Base-by-base conservation (phyloP, 2,797 vertebrate genomes). In the Helostoma temminkii region DNA sequence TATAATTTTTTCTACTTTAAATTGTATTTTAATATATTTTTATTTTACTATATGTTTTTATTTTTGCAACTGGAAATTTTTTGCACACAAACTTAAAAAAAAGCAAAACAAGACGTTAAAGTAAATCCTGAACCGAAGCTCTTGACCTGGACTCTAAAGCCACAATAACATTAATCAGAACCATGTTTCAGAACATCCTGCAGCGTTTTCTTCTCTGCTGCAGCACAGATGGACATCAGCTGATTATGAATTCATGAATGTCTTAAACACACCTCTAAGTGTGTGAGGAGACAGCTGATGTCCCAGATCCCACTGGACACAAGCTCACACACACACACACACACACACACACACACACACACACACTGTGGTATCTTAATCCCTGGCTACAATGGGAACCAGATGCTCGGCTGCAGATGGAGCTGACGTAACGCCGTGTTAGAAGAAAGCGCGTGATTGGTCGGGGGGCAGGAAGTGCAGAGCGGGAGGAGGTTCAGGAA, bases 301-400 rank as follows among this genome's bases (percentile, higher is more conserved):
- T 67, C 52, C 45, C 58, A 53, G 71, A 16, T 46, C 74, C 81
- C 74, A 52, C 39, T 48, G 22, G 41, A 22, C 36, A 24, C 55
- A 37, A 21, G 19, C 24, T 26, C 34, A 19, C 25, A 39, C 39
- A 41, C 56, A 58, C 3, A 36, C n/a, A n/a, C n/a, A 22, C 36
- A 24, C 55, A 37, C 18, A 16, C 24, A 21, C 34, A 19, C 25
- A 39, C 39, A 41, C 56, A 58, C 3, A 36, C n/a, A 2, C 47
- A 39, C 66, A 36, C 28, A 30, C 34, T 21, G 30, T 1, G 21
- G 61, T 66, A 14, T 49, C 54, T 54, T 70, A 74, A 77, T 79
- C 70, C 64, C 62, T 9, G 45, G 53, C 45, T 66, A 79, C 82
- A 87, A 78, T 60, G 57, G 67, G 66, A 48, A 69, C 49, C 81